Evolutionary conservation across 2,797 vertebrate genomes (phyloP).

Genomic region (Novumbra hubbsi): DNA sequence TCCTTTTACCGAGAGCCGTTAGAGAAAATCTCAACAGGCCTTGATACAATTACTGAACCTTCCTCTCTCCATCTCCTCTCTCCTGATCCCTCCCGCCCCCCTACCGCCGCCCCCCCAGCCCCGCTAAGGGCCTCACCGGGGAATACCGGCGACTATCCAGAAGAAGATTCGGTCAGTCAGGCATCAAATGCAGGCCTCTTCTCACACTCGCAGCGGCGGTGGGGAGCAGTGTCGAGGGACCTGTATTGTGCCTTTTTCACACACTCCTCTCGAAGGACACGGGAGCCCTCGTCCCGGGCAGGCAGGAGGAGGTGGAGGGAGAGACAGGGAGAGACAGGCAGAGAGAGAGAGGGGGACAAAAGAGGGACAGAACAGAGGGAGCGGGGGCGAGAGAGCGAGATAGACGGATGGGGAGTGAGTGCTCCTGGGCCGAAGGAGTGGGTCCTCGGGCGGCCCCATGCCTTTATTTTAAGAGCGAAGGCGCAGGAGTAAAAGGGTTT

Average conservation of each 20-base stretch:
- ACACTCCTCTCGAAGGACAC: constrained; percentile 70
- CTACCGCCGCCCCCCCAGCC: constrained; percentile 67
- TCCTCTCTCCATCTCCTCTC: constrained; percentile 83
- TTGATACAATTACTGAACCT: constrained; percentile 84
- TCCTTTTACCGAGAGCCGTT: constrained; percentile 83
- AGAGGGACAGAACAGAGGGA: constrained; percentile 33
- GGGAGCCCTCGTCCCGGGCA: constrained; percentile 64
- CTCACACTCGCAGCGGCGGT: constrained; percentile 75
- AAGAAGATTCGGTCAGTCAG: constrained; percentile 84
- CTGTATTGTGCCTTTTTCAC: constrained; percentile 77
- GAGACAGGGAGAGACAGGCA: constrained; percentile 36
- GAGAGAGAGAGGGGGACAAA: constrained; percentile 16
- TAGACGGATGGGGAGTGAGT: constrained; percentile 17
- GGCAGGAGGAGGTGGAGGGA: constrained; percentile 49
- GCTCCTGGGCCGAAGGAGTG: background rate
- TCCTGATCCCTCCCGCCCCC: constrained; percentile 79
- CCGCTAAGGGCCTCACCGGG: constrained; percentile 47
- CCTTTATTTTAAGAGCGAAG: constrained; percentile 11
- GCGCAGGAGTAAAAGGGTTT: constrained; percentile 44
- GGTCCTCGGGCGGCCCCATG: background rate
- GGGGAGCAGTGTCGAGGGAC: constrained; percentile 59
- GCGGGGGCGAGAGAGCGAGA: constrained; percentile 4
- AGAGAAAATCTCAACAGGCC: constrained; percentile 85
- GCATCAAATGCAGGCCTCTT: constrained; percentile 83
- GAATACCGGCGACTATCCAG: constrained; percentile 80